Conservation (phyloP, 2,797 vertebrate genomes). For the Petrocephalus schoutedeni region DNA sequence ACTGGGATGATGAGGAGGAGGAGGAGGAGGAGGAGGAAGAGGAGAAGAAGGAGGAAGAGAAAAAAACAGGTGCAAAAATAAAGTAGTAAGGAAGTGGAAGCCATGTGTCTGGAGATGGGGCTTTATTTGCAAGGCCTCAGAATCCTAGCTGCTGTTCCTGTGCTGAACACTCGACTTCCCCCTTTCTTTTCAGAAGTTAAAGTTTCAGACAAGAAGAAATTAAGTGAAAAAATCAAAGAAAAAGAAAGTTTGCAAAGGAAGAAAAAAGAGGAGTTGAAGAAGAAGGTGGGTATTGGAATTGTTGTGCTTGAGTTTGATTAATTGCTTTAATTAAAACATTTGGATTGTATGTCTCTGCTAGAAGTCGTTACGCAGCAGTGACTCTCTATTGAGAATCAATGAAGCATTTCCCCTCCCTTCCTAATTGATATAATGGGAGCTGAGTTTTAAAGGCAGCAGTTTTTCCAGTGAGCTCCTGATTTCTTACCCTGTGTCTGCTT, state of each 20-base stretch:
- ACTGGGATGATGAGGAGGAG: constrained; percentile 94
- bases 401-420: background rate
- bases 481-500: background rate
- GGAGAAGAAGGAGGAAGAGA: constrained; percentile 64
- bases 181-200: constrained; percentile 68
- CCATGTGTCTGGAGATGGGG: background rate
- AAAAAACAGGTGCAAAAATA: constrained; percentile 69
- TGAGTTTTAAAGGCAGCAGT: background rate
- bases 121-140: background rate
- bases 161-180: constrained; percentile 20
- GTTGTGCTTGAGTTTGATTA: background rate
- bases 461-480: background rate
- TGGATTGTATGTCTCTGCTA: background rate
- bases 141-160: background rate
- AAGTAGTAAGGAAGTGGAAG: background rate
- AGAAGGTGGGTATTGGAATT: constrained; percentile 56
- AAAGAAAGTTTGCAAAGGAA: constrained; percentile 80
- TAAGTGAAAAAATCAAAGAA: constrained; percentile 91
- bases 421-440: background rate
- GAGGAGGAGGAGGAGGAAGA: constrained; percentile 72
- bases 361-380: background rate
- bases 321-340: background rate
- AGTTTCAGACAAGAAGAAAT: constrained; percentile 90
- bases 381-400: background rate
- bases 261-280: constrained; percentile 72